These are phyloP conservation scores for Polymixis lichenea DNA, from an alignment of 2,888 invertebrate genomes.

Conservation along the genomic window DNA sequence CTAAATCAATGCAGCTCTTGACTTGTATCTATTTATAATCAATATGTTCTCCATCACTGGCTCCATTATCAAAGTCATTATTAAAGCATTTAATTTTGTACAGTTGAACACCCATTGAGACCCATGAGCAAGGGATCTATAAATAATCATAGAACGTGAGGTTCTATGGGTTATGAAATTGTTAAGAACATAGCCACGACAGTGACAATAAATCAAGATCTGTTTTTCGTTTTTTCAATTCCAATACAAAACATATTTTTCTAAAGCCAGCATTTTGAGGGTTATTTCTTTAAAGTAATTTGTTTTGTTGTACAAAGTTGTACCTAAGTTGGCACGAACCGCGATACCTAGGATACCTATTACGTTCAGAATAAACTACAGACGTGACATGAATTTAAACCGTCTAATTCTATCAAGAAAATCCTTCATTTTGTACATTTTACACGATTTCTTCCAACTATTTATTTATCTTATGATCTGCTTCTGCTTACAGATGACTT, in stretches of 20 bases:
- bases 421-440: constrained; percentile 58
- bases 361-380: constrained; percentile 58
- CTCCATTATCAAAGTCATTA: background rate
- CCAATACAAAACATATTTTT: no score
- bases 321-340: constrained; percentile 39
- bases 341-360: constrained; percentile 52
- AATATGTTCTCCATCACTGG: background rate
- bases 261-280: background rate
- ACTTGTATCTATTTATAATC: background rate
- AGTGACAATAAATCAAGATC: background rate
- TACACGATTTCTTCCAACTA: constrained; percentile 45
- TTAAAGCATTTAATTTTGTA: background rate
- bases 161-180: background rate
- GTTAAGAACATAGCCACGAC: background rate
- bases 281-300: constrained; percentile 38
- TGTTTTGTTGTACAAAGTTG: constrained; percentile 48
- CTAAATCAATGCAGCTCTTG: background rate
- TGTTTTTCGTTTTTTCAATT: background rate
- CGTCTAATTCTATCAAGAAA: constrained; percentile 43
- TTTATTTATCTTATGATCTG: constrained; percentile 42
- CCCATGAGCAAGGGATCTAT: background rate
- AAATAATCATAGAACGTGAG: background rate
- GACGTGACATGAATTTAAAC: constrained; percentile 62
- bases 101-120: background rate
- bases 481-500: constrained; percentile 47